These are phyloP conservation scores for Heliconius ismenius DNA, from an alignment of 2,888 invertebrate species.

Conservation along the genomic window DNA sequence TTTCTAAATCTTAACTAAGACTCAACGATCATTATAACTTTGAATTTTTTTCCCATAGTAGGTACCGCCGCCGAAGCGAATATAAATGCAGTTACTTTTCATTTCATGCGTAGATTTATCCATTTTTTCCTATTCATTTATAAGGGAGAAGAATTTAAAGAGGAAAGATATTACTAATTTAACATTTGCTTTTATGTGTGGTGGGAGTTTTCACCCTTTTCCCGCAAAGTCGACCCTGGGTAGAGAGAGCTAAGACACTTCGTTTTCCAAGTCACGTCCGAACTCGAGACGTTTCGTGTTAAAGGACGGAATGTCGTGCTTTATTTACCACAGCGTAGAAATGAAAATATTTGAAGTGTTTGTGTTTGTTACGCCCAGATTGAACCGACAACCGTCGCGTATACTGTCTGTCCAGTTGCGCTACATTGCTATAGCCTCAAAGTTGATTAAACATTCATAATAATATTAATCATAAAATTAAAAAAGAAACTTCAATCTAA, in stretches of 20 bases:
- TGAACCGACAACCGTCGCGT: background rate
- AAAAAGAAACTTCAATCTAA: background rate
- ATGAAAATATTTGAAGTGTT: no score
- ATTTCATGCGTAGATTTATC: background rate
- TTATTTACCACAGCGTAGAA: no score
- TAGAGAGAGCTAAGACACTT: no score
- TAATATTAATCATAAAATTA: background rate
- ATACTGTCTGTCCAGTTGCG: background rate
- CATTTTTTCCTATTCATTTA: background rate
- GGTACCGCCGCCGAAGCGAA: background rate
- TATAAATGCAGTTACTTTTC: background rate
- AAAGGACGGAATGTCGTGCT: no score
- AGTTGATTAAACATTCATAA: background rate
- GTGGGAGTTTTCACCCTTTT: no score
- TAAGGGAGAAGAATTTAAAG: background rate
- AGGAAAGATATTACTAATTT: background rate
- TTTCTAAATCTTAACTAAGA: background rate
- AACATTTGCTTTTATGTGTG: background rate
- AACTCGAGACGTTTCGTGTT: no score
- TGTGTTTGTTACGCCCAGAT: no score
- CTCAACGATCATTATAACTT: slow-evolving; percentile 7
- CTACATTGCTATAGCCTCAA: background rate
- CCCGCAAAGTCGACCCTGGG: no score
- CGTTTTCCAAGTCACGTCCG: no score
- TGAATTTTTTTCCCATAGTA: background rate